A percentile compares a stretch with the other conserved stretches of the same genome.
Evolutionary conservation across 2,797 vertebrate species (phyloP).

Genomic region (Alfaro cultratus): DNA sequence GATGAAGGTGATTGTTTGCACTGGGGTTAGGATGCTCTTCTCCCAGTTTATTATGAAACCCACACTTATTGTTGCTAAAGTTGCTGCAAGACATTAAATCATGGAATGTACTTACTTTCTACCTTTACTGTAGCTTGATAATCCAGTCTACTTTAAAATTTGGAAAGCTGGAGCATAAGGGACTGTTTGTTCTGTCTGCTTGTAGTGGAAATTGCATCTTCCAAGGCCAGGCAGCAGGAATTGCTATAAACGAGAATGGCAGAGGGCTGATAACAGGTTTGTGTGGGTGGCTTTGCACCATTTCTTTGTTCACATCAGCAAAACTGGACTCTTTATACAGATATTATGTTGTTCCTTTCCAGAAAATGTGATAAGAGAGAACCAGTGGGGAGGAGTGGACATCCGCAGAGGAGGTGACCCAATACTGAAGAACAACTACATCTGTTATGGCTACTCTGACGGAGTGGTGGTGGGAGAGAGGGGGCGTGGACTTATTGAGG

Average conservation of each 20-base stretch:
- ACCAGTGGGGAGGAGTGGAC: conserved; percentile 93
- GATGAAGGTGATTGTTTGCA: no score
- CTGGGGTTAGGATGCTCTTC: no score
- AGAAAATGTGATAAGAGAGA: conserved; percentile 93
- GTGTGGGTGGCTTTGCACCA: conserved; percentile 13
- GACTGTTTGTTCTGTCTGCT: conserved; percentile 16
- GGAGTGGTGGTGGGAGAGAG: conserved; percentile 90
- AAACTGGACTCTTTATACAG: neutral
- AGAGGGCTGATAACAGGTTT: conserved; percentile 91
- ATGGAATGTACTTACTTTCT: neutral
- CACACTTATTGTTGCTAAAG: neutral
- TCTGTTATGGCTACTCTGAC: conserved; percentile 90
- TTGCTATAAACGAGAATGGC: conserved; percentile 93
- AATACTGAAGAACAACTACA: conserved; percentile 89
- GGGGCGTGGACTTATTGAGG: conserved; percentile 90
- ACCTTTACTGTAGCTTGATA: neutral
- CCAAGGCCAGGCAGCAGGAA: conserved; percentile 92
- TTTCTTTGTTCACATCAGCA: neutral
- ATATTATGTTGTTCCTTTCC: conserved; percentile 12
- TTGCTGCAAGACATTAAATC: neutral
- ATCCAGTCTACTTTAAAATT: neutral
- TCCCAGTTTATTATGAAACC: no score
- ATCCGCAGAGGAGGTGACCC: conserved; percentile 90
- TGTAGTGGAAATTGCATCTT: conserved; percentile 93
- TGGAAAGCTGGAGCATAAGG: neutral